phyloP scores from a whole-genome alignment of 2,888 invertebrate species.

The Phortica magna region DNA sequence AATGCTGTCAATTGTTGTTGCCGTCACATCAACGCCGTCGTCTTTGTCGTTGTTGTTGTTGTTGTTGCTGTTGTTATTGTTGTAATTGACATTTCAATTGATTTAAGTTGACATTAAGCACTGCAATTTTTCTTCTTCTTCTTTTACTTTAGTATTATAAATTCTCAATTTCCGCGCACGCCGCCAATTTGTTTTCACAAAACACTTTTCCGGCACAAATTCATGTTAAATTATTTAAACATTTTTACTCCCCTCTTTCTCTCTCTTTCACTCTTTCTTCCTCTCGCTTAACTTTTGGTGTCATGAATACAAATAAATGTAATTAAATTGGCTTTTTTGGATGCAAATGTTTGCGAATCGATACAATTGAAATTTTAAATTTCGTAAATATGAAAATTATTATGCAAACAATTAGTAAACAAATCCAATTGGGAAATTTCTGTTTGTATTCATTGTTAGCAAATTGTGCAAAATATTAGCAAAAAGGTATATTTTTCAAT shows the following conservation, averaged over 20 bases:
- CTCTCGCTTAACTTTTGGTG: no score
- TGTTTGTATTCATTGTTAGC: no score
- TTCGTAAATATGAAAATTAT: no score
- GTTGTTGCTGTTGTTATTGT: slow-evolving; percentile 60
- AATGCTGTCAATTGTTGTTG: slow-evolving; percentile 1
- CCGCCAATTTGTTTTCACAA: background rate
- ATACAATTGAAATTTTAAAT: no score
- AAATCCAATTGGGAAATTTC: no score
- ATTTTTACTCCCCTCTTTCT: background rate
- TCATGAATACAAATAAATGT: no score
- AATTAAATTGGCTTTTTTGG: no score
- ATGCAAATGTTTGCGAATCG: no score
- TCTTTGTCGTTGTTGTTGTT: slow-evolving; percentile 56
- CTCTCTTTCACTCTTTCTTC: background rate
- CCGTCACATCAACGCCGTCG: background rate
- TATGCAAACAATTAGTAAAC: no score
- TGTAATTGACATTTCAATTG: slow-evolving; percentile 69
- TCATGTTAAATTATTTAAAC: background rate
- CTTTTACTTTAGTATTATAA: no score
- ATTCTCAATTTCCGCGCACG: background rate
- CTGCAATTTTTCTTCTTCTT: slow-evolving; percentile 25
- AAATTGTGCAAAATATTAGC: no score
- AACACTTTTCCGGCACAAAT: background rate
- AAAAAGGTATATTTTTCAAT: no score
- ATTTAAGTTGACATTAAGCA: slow-evolving; percentile 67